Evolutionary conservation across 2,797 vertebrate species (phyloP), one percentile per base, ranked within the genome.

Genomic region (Tiaroga cobitis): DNA sequence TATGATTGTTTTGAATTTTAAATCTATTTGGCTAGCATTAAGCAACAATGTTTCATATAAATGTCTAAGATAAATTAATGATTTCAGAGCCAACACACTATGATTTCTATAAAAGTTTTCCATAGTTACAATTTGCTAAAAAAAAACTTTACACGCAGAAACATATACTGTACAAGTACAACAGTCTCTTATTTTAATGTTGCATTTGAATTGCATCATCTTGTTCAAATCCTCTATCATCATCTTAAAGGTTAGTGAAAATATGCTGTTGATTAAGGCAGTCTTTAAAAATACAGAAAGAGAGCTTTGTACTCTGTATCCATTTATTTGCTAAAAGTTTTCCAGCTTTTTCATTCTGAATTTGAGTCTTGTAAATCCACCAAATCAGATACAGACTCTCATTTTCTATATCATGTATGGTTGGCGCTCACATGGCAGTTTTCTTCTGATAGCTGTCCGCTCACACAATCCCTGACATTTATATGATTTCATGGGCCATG

Each of bases 141-240:
- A 65, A 73, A 43, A 46, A 46, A 18, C 2, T 49, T 63, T 46
- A 32, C 18, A 61, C 0, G 3, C 37, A 72, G 15, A 70, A 13
- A 59, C 34, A 24, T 2, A 4, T 24, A 29, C 34, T 21, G 19
- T 41, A 46, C 15, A 69, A 39, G 2, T 49, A 19, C 24, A 76
- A 51, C 43, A 26, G 18, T 68, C 19, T 83, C 39, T 49, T 26
- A 29, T 39, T 78, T 84, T 59, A 70, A 70, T n/a, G n/a, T 85
- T 80, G 51, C 54, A 3, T 39, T 19, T 80, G 8, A 70, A 80
- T 85, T 80, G 68, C 54, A 85, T 73, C 83, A 63, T 61, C 34
- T 59, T 34, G 34, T 51, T 84, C 39, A 18, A 75, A 61, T 84
- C 74, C 65, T 68, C 19, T 43, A 74, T 49, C 32, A 34, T 82